These are phyloP conservation scores for Boulengeromyrus knoepffleri DNA, from an alignment of 2,113 vertebrate genomes.

Conservation along the genomic window DNA sequence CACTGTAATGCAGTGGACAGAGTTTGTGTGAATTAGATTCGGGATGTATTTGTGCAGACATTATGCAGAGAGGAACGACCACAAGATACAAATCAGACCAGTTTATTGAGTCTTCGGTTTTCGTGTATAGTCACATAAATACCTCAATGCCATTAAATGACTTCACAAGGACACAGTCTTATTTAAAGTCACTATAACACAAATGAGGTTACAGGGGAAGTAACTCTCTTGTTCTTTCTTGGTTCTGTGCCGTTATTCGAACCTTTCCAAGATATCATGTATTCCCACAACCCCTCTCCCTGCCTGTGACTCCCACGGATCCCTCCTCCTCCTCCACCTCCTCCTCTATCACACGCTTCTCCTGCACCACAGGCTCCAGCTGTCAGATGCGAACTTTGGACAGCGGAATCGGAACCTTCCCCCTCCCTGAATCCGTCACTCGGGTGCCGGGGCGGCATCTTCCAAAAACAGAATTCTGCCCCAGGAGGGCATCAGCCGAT, in stretches of 20 bases:
- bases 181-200: neutral
- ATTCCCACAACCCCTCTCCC: slow-evolving; percentile 43
- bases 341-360: slow-evolving; percentile 39
- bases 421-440: slow-evolving; percentile 74
- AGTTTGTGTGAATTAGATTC: slow-evolving; percentile 8
- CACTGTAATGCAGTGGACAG: neutral
- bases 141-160: neutral
- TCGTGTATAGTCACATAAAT: neutral
- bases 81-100: neutral
- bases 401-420: slow-evolving; percentile 92
- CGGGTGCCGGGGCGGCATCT: slow-evolving; percentile 60
- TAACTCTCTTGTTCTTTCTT: slow-evolving; percentile 24
- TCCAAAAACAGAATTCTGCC: slow-evolving; percentile 61
- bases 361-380: slow-evolving; percentile 66
- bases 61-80: neutral
- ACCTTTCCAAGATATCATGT: slow-evolving; percentile 39
- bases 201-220: neutral
- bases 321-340: slow-evolving; percentile 9
- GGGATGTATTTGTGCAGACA: neutral
- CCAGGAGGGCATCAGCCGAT: slow-evolving; percentile 41
- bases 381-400: slow-evolving; percentile 91
- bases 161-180: neutral
- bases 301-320: slow-evolving; percentile 48
- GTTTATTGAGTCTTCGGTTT: neutral
- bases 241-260: slow-evolving; percentile 31